Percentiles rank a stretch among this genome's conserved stretches.
Conservation (phyloP, 2,113 vertebrate species). For the Rhinolophus sinicus region DNA sequence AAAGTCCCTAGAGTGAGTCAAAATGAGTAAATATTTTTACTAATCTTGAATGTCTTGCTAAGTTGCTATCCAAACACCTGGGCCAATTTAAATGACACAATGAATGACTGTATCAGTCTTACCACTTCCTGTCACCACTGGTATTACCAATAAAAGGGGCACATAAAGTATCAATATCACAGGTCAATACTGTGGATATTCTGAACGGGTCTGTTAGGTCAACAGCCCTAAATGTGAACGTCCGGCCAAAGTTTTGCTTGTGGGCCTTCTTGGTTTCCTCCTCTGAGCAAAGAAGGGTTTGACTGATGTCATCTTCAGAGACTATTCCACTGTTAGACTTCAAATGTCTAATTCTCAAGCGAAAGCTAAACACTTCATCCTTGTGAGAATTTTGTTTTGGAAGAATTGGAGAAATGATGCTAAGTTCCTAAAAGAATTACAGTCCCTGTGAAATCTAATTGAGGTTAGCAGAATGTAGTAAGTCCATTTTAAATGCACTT, state of each 20-base stretch:
- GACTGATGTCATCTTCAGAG: neutral
- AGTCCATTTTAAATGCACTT: neutral
- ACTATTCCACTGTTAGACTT: neutral
- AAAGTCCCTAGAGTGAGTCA: neutral
- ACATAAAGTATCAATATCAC: fast-evolving
- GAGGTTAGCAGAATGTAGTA: neutral
- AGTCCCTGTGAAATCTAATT: neutral
- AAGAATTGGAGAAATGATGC: neutral
- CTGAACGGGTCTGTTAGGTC: fast-evolving
- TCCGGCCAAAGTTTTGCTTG: neutral
- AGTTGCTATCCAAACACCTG: neutral
- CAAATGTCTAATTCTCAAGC: neutral
- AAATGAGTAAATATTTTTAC: neutral
- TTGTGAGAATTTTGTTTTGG: neutral
- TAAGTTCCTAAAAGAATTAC: neutral
- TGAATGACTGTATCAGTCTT: fast-evolving
- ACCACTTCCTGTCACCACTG: neutral
- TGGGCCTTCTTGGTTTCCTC: neutral
- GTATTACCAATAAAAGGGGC: neutral
- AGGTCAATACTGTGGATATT: fast-evolving
- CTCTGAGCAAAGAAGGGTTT: neutral
- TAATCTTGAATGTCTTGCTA: neutral
- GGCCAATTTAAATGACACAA: neutral
- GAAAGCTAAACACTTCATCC: neutral
- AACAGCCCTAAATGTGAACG: fast-evolving